phyloP scores from a whole-genome alignment of 2,113 vertebrate species.

The Nematolebias whitei region DNA sequence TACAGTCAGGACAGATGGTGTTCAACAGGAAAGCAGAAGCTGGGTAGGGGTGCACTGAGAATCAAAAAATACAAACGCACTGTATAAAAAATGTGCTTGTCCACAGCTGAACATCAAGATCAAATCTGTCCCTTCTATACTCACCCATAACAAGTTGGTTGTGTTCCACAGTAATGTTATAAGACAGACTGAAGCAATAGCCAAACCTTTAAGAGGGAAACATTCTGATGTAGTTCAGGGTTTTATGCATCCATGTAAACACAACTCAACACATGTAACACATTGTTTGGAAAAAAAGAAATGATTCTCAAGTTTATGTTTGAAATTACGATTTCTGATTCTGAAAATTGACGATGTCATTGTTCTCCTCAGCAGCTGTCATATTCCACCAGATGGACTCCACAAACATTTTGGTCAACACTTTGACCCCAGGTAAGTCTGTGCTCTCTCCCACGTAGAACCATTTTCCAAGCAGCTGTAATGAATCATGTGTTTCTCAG shows the following conservation, averaged over 20 bases:
- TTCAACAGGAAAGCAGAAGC: background rate
- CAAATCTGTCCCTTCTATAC: conserved; percentile 8
- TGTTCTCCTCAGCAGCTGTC: background rate
- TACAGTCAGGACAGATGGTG: conserved; percentile 52
- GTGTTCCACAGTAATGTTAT: conserved; percentile 7
- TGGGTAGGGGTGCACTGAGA: background rate
- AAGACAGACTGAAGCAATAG: background rate
- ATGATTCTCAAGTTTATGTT: background rate
- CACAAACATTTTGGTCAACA: background rate
- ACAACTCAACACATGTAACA: too few species aligned
- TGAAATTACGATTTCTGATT: conserved; percentile 38
- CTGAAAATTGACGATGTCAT: background rate
- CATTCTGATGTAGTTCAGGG: too few species aligned
- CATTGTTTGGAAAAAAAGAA: background rate
- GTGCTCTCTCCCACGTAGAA: conserved; percentile 22
- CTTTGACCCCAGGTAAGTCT: background rate
- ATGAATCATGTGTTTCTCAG: background rate
- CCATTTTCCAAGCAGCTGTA: conserved; percentile 64
- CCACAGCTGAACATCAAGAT: conserved; percentile 15
- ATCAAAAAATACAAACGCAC: conserved; percentile 14
- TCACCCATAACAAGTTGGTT: conserved; percentile 31
- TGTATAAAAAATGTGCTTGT: background rate
- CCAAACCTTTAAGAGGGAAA: conserved; percentile 22
- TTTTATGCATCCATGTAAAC: background rate
- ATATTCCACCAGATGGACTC: conserved; percentile 7